These are phyloP conservation scores for Uloborus plumipes DNA, from an alignment of 2,888 invertebrate species.

Conservation along the genomic window DNA sequence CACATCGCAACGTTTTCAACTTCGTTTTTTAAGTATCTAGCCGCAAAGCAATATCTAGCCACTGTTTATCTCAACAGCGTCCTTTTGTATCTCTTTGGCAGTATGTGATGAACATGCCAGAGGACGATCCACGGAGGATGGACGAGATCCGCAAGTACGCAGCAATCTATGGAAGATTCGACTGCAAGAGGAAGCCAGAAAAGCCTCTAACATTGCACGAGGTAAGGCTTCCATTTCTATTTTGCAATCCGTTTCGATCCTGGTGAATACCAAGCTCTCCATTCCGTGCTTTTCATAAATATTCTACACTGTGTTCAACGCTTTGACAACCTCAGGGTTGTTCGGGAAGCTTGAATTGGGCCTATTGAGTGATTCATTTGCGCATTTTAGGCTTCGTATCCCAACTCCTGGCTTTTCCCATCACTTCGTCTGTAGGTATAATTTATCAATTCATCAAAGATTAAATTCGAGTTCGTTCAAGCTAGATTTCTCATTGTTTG, in stretches of 20 bases:
- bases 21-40: constrained; percentile 13
- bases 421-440: too few relatives aligned
- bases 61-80: neutral
- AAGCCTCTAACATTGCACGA: constrained; percentile 97
- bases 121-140: constrained; percentile 88
- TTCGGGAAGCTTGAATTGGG: too few relatives aligned
- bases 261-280: neutral
- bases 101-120: constrained; percentile 91
- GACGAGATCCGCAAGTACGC: constrained; percentile 95
- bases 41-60: too few relatives aligned
- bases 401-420: too few relatives aligned
- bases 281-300: too few relatives aligned
- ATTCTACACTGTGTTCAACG: too few relatives aligned
- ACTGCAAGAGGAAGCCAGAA: constrained; percentile 95
- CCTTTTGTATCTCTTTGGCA: constrained; percentile 69
- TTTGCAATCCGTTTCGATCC: neutral
- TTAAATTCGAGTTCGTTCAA: too few relatives aligned
- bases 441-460: too few relatives aligned
- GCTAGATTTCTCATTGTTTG: too few relatives aligned
- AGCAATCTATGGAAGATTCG: constrained; percentile 97
- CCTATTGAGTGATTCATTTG: too few relatives aligned
- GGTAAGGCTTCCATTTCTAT: constrained; percentile 73
- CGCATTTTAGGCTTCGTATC: too few relatives aligned
- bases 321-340: too few relatives aligned
- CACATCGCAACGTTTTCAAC: neutral